These are phyloP conservation scores for Lithobates pipiens DNA, from an alignment of 2,797 vertebrate species.

Conservation along the genomic window DNA sequence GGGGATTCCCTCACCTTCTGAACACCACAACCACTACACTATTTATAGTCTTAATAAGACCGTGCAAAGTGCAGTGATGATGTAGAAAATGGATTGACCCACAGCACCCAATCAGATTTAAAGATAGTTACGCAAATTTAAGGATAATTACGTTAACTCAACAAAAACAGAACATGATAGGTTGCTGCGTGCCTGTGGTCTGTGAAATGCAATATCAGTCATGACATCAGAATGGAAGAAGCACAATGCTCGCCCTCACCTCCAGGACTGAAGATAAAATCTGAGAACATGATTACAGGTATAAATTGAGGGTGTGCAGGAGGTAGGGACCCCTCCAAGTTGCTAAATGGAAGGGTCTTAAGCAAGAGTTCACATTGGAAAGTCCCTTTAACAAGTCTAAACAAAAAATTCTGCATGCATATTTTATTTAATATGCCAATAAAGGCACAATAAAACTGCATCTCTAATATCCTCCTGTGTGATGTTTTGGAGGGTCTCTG, in stretches of 20 bases:
- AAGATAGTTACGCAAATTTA: too few relatives aligned
- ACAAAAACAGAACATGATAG: too few relatives aligned
- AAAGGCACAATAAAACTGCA: not conserved
- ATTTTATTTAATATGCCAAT: not conserved
- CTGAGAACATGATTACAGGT: not conserved
- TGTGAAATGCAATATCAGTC: not conserved
- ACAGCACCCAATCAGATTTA: too few relatives aligned
- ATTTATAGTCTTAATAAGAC: too few relatives aligned
- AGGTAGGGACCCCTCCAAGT: not conserved
- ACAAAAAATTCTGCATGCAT: not conserved
- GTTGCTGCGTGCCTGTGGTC: too few relatives aligned
- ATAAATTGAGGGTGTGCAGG: not conserved
- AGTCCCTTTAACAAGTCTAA: not conserved
- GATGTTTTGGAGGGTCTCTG: not conserved
- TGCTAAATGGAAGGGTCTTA: not conserved
- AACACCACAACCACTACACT: too few relatives aligned
- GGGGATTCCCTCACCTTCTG: too few relatives aligned
- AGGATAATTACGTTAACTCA: too few relatives aligned
- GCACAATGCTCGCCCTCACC: not conserved
- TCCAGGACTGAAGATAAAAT: not conserved
- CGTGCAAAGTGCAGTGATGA: too few relatives aligned
- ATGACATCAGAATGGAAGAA: not conserved
- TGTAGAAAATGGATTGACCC: too few relatives aligned
- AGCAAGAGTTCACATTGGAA: not conserved
- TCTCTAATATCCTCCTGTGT: not conserved